phyloP scores from a whole-genome alignment of 2,888 invertebrate species.

The Sepiola atlantica region DNA sequence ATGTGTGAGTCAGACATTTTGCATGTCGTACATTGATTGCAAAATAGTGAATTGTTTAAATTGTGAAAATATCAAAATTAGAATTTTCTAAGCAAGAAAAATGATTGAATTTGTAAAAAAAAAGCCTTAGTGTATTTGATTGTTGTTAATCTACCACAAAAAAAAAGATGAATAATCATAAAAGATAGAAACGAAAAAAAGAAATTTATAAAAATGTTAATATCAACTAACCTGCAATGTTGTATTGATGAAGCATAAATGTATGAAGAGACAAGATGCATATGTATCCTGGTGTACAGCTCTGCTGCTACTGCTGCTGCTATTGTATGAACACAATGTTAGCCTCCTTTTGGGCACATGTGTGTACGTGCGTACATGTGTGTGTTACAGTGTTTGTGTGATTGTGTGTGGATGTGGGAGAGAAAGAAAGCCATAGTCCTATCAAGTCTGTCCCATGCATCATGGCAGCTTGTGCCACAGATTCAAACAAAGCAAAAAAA shows the following conservation, averaged over 20 bases:
- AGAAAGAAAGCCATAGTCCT: conserved; percentile 18
- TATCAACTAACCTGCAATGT: neutral
- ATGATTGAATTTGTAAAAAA: neutral
- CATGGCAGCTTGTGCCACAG: neutral
- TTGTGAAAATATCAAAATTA: neutral
- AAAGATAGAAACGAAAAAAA: neutral
- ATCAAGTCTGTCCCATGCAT: neutral
- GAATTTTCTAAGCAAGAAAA: neutral
- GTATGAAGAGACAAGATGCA: neutral
- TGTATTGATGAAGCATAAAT: neutral
- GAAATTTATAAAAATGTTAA: neutral
- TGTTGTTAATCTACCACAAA: too few species aligned
- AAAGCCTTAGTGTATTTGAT: neutral
- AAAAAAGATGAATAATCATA: neutral
- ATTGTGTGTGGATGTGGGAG: neutral
- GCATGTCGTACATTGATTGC: neutral
- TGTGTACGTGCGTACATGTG: too few species aligned
- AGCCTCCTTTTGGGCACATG: neutral
- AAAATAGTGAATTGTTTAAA: neutral
- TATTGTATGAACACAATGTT: conserved; percentile 19
- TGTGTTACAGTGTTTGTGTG: too few species aligned
- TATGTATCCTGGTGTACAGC: neutral
- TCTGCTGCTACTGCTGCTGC: conserved; percentile 21
- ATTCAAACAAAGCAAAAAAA: neutral
- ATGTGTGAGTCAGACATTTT: neutral